Conservation (phyloP, 2,113 vertebrate species). For the Stigmatopora argus region DNA sequence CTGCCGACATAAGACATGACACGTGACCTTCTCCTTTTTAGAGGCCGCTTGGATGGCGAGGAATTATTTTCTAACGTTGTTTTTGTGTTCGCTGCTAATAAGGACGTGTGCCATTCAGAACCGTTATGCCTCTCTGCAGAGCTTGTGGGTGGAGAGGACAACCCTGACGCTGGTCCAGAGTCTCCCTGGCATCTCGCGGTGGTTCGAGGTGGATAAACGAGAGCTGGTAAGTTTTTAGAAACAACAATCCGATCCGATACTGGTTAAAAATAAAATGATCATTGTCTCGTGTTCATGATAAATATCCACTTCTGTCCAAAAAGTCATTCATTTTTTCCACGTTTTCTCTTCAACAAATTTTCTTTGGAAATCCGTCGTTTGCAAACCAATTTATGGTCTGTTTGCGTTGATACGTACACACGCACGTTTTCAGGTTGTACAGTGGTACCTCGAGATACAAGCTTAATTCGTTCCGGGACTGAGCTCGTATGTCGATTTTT, state of each 20-base stretch:
- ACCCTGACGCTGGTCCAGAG: slow-evolving; percentile 94
- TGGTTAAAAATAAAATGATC: no score
- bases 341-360: slow-evolving; percentile 18
- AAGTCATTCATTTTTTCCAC: slow-evolving; percentile 14
- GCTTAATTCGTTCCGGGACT: no score
- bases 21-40: slow-evolving; percentile 32
- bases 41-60: slow-evolving; percentile 26
- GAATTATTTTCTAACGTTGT: slow-evolving; percentile 4
- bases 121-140: slow-evolving; percentile 68
- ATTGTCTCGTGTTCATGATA: slow-evolving; percentile 13
- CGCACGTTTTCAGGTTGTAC: no score
- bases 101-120: background rate
- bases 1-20: slow-evolving; percentile 26
- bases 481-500: no score
- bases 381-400: slow-evolving; percentile 19
- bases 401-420: slow-evolving; percentile 16
- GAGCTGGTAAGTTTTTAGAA: slow-evolving; percentile 82
- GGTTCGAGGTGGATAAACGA: slow-evolving; percentile 97
- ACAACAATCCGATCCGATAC: background rate
- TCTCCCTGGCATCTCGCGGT: slow-evolving; percentile 97
- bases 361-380: slow-evolving; percentile 6
- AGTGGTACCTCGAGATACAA: no score
- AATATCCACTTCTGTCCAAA: background rate
- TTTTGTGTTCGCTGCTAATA: background rate
- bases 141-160: slow-evolving; percentile 95